phyloP scores from a whole-genome alignment of 2,888 invertebrate genomes.

The Leuctra nigra region DNA sequence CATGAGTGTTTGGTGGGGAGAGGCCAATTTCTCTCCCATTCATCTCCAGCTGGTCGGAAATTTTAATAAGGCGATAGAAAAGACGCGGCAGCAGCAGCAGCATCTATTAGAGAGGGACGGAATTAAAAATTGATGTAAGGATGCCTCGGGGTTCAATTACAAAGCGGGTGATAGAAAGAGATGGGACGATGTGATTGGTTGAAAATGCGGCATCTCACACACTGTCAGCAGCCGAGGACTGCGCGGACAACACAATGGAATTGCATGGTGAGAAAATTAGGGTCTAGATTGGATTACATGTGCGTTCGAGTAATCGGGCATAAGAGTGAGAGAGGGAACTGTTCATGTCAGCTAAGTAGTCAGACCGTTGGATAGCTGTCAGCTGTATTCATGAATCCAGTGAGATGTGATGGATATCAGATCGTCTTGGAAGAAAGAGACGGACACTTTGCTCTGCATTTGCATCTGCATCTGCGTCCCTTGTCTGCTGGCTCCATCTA shows the following conservation, averaged over 20 bases:
- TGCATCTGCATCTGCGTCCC: neutral
- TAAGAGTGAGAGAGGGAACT: conserved; percentile 8
- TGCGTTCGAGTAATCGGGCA: conserved; percentile 5
- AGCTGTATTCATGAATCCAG: neutral
- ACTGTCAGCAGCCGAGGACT: conserved; percentile 8
- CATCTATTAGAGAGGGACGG: conserved; percentile 2
- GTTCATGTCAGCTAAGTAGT: conserved; percentile 14
- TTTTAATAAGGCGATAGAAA: conserved; percentile 44
- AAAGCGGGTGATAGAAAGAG: neutral
- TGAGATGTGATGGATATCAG: neutral
- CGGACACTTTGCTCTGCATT: conserved; percentile 3
- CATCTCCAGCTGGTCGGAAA: conserved; percentile 45
- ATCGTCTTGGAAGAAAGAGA: conserved; percentile 5
- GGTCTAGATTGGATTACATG: conserved; percentile 17
- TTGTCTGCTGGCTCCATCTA: neutral
- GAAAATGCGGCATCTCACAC: conserved; percentile 4
- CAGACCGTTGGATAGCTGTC: conserved; percentile 16
- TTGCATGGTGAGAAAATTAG: conserved; percentile 18
- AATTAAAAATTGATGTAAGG: conserved; percentile 7
- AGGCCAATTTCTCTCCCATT: conserved; percentile 44
- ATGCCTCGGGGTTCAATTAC: conserved; percentile 13
- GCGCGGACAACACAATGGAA: conserved; percentile 9
- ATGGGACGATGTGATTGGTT: neutral
- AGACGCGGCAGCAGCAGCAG: too few relatives aligned
- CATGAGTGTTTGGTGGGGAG: conserved; percentile 27